Percentiles rank a stretch among this genome's conserved stretches.
Evolutionary conservation across 2,888 invertebrate species (phyloP).

Genomic region (Tetrapedia diversipes): DNA sequence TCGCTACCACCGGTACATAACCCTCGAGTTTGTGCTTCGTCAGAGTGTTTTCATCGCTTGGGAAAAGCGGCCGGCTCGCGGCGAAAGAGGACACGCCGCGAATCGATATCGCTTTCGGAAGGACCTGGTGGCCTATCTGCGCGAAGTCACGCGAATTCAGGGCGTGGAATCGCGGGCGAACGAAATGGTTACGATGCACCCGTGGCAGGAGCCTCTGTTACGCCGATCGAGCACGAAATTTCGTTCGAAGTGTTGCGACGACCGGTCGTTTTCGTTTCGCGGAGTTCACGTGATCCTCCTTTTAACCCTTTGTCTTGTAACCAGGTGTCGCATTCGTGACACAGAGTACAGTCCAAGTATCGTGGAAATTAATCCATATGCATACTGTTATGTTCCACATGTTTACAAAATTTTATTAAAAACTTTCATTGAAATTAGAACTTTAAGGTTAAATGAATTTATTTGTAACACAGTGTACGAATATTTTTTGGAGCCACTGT

Average conservation of each 20-base stretch:
- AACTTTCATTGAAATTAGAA: too few relatives aligned
- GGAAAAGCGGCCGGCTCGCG: slow-evolving; percentile 20
- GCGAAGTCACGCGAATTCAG: slow-evolving; percentile 66
- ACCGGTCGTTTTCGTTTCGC: slow-evolving; percentile 18
- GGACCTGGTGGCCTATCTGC: slow-evolving; percentile 60
- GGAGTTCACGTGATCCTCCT: slow-evolving; percentile 4
- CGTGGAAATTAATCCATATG: too few relatives aligned
- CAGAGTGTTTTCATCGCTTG: slow-evolving; percentile 34
- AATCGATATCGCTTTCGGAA: slow-evolving; percentile 63
- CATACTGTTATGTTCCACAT: too few relatives aligned
- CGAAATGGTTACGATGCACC: slow-evolving; percentile 16
- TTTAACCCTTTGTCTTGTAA: too few relatives aligned
- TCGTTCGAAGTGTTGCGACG: background rate
- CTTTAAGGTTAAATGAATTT: too few relatives aligned
- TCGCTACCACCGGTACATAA: background rate
- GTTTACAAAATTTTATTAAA: too few relatives aligned
- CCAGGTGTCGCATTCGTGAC: too few relatives aligned
- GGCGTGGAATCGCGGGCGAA: slow-evolving; percentile 60
- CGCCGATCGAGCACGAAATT: slow-evolving; percentile 4
- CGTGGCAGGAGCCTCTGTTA: background rate
- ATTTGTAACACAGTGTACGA: too few relatives aligned
- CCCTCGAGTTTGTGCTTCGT: slow-evolving; percentile 16
- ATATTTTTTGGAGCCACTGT: too few relatives aligned
- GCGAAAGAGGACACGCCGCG: slow-evolving; percentile 43
- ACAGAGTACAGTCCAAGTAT: too few relatives aligned